Conservation (phyloP, 2,113 vertebrate species). For the Hipposideros armiger region DNA sequence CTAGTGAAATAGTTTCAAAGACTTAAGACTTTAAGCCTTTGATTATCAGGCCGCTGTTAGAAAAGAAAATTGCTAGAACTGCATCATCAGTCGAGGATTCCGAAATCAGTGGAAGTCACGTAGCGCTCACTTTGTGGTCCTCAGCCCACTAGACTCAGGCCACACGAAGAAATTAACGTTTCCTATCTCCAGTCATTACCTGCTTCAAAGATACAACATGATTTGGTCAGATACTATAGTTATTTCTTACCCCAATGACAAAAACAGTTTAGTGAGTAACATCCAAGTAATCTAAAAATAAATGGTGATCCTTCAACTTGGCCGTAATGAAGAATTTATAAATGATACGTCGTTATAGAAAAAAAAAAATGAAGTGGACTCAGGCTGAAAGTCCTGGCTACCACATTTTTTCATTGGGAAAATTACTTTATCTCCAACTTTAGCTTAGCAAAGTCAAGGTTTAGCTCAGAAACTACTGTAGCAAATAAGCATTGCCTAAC, state of each 20-base stretch:
- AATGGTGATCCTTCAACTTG: not conserved
- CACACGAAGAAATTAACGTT: not conserved
- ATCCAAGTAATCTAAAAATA: slow-evolving; percentile 35
- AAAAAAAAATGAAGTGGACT: not conserved
- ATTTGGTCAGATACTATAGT: not conserved
- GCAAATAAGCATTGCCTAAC: not conserved
- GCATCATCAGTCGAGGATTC: not conserved
- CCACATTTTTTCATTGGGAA: not conserved
- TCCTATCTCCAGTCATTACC: not conserved
- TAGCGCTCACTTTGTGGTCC: not conserved
- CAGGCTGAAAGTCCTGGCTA: not conserved
- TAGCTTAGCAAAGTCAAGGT: not conserved
- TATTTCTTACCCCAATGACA: slow-evolving; percentile 30
- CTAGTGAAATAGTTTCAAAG: not conserved
- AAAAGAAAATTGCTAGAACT: slow-evolving; percentile 29
- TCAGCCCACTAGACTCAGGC: not conserved
- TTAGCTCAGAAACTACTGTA: not conserved
- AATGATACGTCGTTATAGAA: not conserved
- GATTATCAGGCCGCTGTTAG: not conserved
- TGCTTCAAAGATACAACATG: not conserved
- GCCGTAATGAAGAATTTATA: slow-evolving; percentile 11
- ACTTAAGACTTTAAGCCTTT: not conserved
- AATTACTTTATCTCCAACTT: not conserved
- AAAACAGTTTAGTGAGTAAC: not conserved
- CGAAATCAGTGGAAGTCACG: slow-evolving; percentile 15